phyloP scores from a whole-genome alignment of 1,140 invertebrate species.

The Rhysida immarginata region DNA sequence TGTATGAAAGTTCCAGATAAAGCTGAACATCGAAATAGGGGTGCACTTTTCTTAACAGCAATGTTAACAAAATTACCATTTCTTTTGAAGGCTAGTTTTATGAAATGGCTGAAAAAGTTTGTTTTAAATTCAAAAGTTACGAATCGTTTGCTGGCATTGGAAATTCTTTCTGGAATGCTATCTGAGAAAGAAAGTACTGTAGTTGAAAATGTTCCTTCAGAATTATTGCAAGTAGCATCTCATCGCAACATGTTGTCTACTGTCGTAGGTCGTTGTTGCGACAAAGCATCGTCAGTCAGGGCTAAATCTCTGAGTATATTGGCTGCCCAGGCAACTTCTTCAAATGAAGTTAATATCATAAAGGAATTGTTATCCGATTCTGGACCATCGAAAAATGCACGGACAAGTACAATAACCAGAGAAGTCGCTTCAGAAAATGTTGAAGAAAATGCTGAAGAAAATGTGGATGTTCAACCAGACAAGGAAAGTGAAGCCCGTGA shows the following conservation, averaged over 20 bases:
- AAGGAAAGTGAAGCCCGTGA: neutral
- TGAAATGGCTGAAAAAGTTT: constrained; percentile 37
- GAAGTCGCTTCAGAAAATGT: too few species aligned
- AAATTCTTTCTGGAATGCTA: constrained; percentile 38
- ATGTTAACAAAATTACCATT: constrained; percentile 28
- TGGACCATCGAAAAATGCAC: constrained; percentile 14
- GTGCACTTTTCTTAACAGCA: constrained; percentile 34
- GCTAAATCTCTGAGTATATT: constrained; percentile 39
- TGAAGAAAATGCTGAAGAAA: neutral
- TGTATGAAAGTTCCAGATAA: constrained; percentile 41
- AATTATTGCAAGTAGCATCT: constrained; percentile 24
- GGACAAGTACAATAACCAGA: neutral
- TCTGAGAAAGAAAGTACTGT: constrained; percentile 14
- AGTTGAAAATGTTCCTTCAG: neutral
- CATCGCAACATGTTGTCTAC: constrained; percentile 35
- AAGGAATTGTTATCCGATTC: constrained; percentile 34
- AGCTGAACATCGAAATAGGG: constrained; percentile 38
- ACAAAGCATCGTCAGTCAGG: constrained; percentile 39
- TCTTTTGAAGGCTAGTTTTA: constrained; percentile 22
- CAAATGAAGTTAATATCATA: constrained; percentile 23
- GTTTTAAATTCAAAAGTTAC: constrained; percentile 34
- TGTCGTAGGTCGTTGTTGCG: constrained; percentile 36
- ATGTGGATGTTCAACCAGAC: neutral
- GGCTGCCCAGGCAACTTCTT: constrained; percentile 32
- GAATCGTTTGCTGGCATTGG: constrained; percentile 38